Conservation (phyloP, 2,113 vertebrate species). For the Brachyistius frenatus region DNA sequence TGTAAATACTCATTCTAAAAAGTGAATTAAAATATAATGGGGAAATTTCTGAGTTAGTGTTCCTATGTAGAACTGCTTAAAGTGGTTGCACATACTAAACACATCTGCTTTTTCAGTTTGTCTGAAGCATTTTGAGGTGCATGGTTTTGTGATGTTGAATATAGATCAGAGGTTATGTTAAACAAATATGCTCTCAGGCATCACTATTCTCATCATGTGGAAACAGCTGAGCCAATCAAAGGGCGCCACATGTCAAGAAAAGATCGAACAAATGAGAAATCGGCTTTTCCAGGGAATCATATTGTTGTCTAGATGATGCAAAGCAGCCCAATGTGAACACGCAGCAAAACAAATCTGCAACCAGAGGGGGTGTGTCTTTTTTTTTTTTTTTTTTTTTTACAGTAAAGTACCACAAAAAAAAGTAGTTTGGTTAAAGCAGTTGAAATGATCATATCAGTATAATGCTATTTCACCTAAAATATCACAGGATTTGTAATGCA, state of each 20-base stretch:
- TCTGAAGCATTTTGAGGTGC: not conserved
- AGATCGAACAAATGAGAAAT: not conserved
- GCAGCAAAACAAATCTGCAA: not conserved
- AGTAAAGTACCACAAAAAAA: too few relatives aligned
- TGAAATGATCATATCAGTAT: too few relatives aligned
- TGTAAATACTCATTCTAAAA: too few relatives aligned
- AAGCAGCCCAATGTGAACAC: not conserved
- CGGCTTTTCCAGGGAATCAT: not conserved
- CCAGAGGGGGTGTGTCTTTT: not conserved
- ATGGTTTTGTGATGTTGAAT: not conserved
- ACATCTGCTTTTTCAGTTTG: not conserved
- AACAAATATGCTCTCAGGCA: not conserved
- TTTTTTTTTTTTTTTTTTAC: too few relatives aligned
- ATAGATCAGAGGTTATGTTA: not conserved
- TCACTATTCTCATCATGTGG: not conserved
- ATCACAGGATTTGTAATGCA: too few relatives aligned
- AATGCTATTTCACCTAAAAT: too few relatives aligned
- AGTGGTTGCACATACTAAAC: not conserved
- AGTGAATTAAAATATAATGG: too few relatives aligned
- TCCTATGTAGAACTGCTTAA: too few relatives aligned
- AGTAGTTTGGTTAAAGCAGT: too few relatives aligned
- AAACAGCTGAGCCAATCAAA: not conserved
- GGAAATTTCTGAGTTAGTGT: too few relatives aligned
- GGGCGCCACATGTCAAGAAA: not conserved
- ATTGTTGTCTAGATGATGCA: not conserved